phyloP scores from a whole-genome alignment of 2,113 vertebrate genomes.

The Macrotus californicus region DNA sequence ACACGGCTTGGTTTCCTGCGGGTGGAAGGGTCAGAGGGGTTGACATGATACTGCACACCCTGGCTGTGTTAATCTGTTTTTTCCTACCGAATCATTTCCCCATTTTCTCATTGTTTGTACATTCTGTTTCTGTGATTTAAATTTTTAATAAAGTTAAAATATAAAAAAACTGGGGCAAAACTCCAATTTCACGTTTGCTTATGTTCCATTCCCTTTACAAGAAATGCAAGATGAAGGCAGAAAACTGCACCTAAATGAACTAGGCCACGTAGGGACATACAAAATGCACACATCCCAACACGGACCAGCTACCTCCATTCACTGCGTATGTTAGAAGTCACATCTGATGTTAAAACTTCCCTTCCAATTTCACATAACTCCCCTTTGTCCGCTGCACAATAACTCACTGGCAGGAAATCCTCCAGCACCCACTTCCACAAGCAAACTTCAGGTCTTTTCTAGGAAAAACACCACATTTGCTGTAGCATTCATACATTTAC shows the following conservation, averaged over 20 bases:
- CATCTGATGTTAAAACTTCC: not conserved
- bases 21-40: not conserved
- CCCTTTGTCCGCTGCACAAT: not conserved
- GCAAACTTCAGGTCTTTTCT: not conserved
- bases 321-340: not conserved
- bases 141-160: conserved; percentile 55
- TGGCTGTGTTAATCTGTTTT: not conserved
- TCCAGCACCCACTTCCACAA: not conserved
- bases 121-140: conserved; percentile 5
- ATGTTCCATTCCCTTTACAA: not conserved
- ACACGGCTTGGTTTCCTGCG: fast-evolving
- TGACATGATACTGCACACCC: not conserved
- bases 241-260: not conserved
- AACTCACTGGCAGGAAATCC: not conserved
- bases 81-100: not conserved
- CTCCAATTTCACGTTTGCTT: not conserved
- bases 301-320: not conserved
- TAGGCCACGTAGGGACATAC: not conserved
- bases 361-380: not conserved
- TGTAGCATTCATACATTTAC: not conserved
- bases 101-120: not conserved
- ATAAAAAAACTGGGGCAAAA: not conserved
- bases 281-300: not conserved
- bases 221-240: not conserved
- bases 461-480: not conserved